phyloP scores from a whole-genome alignment of 2,113 vertebrate genomes.

The Saguinus imperator region DNA sequence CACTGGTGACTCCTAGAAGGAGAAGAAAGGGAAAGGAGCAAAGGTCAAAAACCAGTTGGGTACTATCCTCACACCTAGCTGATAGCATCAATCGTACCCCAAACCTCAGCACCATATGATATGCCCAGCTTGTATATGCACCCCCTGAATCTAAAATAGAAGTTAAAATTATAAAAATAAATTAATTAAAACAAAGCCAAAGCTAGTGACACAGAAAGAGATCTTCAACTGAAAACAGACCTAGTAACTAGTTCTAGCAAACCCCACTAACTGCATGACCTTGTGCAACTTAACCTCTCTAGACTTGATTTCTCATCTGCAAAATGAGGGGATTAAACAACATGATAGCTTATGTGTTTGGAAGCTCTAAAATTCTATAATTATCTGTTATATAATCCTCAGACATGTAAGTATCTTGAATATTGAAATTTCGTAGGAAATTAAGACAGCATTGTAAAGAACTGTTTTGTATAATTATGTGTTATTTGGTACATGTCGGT shows the following conservation, averaged over 20 bases:
- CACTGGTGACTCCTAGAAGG: too few species aligned
- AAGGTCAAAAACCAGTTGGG: too few species aligned
- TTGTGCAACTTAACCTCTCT: neutral
- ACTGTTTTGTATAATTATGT: neutral
- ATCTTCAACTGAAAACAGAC: neutral
- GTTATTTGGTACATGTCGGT: neutral
- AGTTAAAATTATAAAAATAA: too few species aligned
- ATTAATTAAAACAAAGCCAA: neutral
- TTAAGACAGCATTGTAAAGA: neutral
- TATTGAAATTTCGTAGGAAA: constrained; percentile 42
- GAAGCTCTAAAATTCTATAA: neutral
- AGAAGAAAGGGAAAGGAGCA: too few species aligned
- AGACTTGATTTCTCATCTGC: constrained; percentile 21
- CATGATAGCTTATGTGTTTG: neutral
- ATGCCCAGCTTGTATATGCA: too few species aligned
- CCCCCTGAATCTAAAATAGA: too few species aligned
- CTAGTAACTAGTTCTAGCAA: neutral
- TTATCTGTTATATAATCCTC: neutral
- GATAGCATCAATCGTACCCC: too few species aligned
- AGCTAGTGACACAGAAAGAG: constrained; percentile 28
- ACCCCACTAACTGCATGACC: neutral
- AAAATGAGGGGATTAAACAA: neutral
- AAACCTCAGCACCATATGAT: too few species aligned
- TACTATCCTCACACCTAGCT: too few species aligned
- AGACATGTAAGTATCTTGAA: neutral